A percentile compares a stretch with the other conserved stretches of the same genome.
Evolutionary conservation across 2,113 vertebrate species (phyloP).

Genomic region (Rhabdornis inornatus): DNA sequence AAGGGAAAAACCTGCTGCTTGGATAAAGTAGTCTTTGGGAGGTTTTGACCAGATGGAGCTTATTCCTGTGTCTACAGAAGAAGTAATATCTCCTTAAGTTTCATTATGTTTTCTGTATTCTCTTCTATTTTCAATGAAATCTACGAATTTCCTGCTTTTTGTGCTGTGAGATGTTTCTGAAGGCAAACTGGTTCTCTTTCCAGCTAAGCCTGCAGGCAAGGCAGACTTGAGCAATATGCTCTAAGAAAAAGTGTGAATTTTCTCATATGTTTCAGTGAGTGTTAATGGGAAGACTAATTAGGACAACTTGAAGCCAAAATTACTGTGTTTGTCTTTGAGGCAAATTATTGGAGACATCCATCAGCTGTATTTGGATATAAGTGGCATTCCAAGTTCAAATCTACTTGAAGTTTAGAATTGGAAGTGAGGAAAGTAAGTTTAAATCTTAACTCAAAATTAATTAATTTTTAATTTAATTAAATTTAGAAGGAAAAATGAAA

Average conservation of each 20-base stretch:
- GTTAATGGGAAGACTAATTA: slow-evolving; percentile 26
- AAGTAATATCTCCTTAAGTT: neutral
- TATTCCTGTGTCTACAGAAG: neutral
- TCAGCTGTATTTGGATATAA: neutral
- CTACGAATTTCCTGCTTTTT: neutral
- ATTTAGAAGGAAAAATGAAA: neutral
- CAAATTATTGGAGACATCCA: neutral
- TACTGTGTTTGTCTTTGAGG: neutral
- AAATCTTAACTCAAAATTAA: neutral
- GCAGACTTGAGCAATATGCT: slow-evolving; percentile 44
- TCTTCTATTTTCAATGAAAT: neutral
- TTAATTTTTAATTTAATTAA: neutral
- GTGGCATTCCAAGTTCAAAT: neutral
- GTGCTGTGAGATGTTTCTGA: neutral
- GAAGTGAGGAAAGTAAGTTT: neutral
- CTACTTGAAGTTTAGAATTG: neutral
- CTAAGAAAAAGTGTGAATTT: neutral
- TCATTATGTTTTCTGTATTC: neutral
- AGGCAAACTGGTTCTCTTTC: neutral
- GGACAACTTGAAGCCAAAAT: slow-evolving; percentile 29
- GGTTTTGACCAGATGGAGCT: neutral
- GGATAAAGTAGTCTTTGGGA: neutral
- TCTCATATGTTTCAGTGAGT: neutral
- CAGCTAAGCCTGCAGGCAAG: neutral
- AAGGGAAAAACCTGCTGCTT: neutral